Percentiles rank a stretch among this genome's conserved stretches.
phyloP scores from a whole-genome alignment of 2,888 invertebrate genomes.

The Calameuta idolon region DNA sequence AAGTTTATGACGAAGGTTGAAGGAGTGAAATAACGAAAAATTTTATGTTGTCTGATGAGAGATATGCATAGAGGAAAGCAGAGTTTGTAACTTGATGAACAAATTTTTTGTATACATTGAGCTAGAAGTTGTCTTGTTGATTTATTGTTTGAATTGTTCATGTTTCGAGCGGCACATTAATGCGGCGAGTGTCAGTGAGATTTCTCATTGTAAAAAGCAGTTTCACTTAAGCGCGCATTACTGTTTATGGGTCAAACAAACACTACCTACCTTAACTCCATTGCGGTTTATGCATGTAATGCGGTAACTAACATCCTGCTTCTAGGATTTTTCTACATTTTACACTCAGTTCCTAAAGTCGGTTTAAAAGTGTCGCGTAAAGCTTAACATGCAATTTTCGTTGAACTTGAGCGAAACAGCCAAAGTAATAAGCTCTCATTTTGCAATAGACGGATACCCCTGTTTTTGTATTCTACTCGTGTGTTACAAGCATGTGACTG shows the following conservation, averaged over 20 bases:
- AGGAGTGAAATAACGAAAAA: background rate
- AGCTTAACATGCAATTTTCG: background rate
- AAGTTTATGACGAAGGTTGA: background rate
- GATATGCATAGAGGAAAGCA: background rate
- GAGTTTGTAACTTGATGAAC: background rate
- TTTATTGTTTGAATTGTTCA: background rate
- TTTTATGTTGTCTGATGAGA: background rate
- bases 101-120: background rate
- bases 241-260: background rate
- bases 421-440: background rate
- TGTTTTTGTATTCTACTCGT: background rate
- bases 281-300: background rate
- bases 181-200: background rate
- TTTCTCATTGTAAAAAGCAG: background rate
- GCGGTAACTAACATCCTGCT: background rate
- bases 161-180: background rate
- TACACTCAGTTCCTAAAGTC: background rate
- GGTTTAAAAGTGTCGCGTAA: background rate
- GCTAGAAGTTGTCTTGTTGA: background rate
- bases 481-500: background rate
- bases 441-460: background rate
- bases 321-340: background rate
- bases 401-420: background rate
- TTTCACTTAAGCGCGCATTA: background rate
- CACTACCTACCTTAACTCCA: background rate